Base-by-base conservation (phyloP, 1,140 invertebrate species). In the Tetramorium alpestre region DNA sequence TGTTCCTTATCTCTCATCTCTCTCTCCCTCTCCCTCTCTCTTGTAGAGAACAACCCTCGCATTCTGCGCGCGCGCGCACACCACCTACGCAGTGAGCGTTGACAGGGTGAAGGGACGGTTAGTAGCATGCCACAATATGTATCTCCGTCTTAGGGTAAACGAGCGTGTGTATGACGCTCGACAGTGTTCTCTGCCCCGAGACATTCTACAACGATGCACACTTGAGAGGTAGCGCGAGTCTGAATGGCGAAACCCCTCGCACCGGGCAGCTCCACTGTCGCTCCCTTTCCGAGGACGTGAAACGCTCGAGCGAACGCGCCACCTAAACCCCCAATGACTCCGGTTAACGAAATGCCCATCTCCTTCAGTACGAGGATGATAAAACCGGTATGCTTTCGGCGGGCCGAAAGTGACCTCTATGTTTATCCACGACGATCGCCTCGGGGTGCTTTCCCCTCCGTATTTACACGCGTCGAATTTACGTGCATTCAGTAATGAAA, bases 1-100 rank as follows among this genome's bases (percentile, higher is more conserved):
- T 60, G 72, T 88, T 51, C 81, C 73, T 88, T 44, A 33, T 60
- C 13, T 56, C n/a, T 6, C 18, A 5, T 33, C 22, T 73, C 73
- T 51, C 33, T 86, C 28, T 78, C 51, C 18, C 47, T 22, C 11
- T 72, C 8, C 7, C 56, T 51, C 33, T 60, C 54, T 38, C 51
- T 54, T 11, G 2, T 44, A 38, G 41, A 38, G 25, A 81, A 49
- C 49, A 51, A 56, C 33, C 25, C 38, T 73, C 54, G 60, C 38
- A 33, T 44, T 2, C 2, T 7, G 47, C 33, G 33, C 33, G 33
- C 33, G 33, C 22, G 22, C 33, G 33, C 25, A 8, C 22, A 65
- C 65, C 47, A 54, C 47, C 47, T 69, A 81, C 78, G 47, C 62
- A 69, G 64, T n/a, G 62, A 81, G n/a, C 58, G 22, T 65, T 28